Conservation (phyloP, 2,888 invertebrate species). For the Urechis unicinctus region DNA sequence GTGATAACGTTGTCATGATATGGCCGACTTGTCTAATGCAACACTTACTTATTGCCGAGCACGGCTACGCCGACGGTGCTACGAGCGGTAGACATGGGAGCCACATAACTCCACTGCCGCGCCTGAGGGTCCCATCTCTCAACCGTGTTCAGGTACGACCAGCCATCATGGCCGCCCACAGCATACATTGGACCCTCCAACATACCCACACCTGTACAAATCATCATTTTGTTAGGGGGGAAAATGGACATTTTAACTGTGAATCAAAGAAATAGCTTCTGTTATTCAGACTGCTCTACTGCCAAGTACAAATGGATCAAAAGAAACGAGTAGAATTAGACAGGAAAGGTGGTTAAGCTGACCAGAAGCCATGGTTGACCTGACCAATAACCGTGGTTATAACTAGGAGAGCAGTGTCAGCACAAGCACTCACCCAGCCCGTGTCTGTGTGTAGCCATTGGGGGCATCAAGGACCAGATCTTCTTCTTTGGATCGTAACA, state of each 20-base stretch:
- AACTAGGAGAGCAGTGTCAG: too few species aligned
- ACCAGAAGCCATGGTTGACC: too few species aligned
- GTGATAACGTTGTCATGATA: too few species aligned
- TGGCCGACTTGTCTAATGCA: too few species aligned
- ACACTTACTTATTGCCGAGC: constrained; percentile 62
- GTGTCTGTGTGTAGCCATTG: constrained; percentile 81
- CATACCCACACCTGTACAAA: constrained; percentile 56
- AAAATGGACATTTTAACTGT: background rate
- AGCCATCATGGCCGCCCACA: constrained; percentile 91
- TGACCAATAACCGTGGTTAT: too few species aligned
- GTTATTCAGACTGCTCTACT: background rate
- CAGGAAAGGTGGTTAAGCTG: too few species aligned
- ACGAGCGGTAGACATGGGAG: constrained; percentile 81
- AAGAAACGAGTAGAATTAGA: too few species aligned
- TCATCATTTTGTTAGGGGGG: background rate
- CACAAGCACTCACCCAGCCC: constrained; percentile 54
- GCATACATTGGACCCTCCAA: constrained; percentile 81
- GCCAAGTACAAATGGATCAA: background rate
- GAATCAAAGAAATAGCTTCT: background rate
- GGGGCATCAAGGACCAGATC: constrained; percentile 70
- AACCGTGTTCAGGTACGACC: constrained; percentile 89
- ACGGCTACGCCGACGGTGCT: constrained; percentile 88
- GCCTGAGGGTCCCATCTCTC: constrained; percentile 87
- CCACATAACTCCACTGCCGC: constrained; percentile 81
- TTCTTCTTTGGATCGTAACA: constrained; percentile 56